These are phyloP conservation scores for Hapalemur alaotrensis DNA, from an alignment of 2,797 vertebrate species.

Conservation along the genomic window DNA sequence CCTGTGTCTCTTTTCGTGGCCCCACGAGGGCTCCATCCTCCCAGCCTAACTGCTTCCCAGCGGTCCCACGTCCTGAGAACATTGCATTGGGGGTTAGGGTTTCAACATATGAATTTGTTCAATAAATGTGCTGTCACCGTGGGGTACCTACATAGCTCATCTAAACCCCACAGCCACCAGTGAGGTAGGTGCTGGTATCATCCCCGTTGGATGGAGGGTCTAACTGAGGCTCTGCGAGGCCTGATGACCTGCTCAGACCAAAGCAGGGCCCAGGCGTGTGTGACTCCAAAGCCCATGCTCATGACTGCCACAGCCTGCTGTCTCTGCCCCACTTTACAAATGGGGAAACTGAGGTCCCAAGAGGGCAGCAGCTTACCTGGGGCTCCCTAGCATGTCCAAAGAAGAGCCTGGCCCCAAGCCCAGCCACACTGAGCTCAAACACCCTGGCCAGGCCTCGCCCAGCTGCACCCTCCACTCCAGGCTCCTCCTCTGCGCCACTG, in stretches of 20 bases:
- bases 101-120: not conserved
- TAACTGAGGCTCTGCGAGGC: not conserved
- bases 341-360: not conserved
- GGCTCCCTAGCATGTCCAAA: not conserved
- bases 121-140: accelerated
- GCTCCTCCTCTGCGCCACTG: not conserved
- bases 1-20: not conserved
- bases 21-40: not conserved
- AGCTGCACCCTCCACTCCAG: not conserved
- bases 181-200: not conserved
- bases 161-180: not conserved
- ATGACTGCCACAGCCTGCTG: not conserved
- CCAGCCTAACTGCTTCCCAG: not conserved
- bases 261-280: not conserved
- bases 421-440: not conserved
- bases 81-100: not conserved
- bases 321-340: not conserved
- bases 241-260: not conserved
- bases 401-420: not conserved
- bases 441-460: not conserved
- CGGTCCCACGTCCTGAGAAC: not conserved
- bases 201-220: not conserved
- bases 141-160: not conserved
- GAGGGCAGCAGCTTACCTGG: not conserved
- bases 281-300: not conserved